Conservation (phyloP, 1,140 invertebrate species). For the Archivesica marissinica region DNA sequence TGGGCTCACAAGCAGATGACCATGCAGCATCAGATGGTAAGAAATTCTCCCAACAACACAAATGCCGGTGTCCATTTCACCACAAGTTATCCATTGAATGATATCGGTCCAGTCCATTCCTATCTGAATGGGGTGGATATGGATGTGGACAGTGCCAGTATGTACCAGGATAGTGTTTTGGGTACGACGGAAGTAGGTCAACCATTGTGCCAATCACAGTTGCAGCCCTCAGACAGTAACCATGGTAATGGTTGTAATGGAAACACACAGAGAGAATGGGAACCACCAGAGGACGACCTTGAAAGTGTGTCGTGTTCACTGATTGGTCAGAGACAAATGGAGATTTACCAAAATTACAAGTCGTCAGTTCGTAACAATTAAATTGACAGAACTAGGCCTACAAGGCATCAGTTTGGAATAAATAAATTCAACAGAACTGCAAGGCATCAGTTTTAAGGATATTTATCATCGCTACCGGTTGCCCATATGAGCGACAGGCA, state of each 20-base stretch:
- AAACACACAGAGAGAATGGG: not conserved
- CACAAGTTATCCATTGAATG: not conserved
- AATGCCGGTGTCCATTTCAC: not conserved
- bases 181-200: not conserved
- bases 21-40: not conserved
- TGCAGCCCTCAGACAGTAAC: not conserved
- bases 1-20: not conserved
- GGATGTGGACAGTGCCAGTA: conserved; percentile 11
- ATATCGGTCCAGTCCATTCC: not conserved
- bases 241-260: too few species aligned
- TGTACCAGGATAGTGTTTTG: not conserved
- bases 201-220: not conserved
- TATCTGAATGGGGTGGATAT: not conserved
- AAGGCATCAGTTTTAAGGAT: not conserved
- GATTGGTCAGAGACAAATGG: conserved; percentile 7
- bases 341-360: conserved; percentile 3
- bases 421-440: not conserved
- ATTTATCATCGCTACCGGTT: too few species aligned
- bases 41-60: not conserved
- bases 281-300: not conserved
- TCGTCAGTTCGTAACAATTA: not conserved
- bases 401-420: not conserved
- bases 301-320: conserved; percentile 2
- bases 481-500: too few species aligned
- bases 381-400: too few species aligned